A percentile compares a stretch with the other conserved stretches of the same genome.
phyloP scores from a whole-genome alignment of 2,113 vertebrate species.

The Peromyscus leucopus region DNA sequence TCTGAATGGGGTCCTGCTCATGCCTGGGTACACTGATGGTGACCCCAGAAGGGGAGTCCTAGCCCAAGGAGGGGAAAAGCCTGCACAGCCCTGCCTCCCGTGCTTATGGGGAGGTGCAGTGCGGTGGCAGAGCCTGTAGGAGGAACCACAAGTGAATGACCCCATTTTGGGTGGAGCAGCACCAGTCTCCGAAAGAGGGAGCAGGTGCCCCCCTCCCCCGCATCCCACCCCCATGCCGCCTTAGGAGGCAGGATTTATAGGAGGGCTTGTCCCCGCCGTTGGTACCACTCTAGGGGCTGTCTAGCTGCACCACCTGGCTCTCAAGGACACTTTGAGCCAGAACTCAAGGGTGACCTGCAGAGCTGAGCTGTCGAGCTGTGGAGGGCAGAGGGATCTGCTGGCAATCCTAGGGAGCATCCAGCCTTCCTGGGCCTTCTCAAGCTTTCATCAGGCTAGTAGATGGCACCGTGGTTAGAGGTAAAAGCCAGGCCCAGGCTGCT shows the following conservation, averaged over 20 bases:
- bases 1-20: neutral
- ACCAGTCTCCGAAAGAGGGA: neutral
- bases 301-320: neutral
- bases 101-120: no score
- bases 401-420: no score
- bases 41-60: neutral
- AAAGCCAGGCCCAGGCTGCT: neutral
- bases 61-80: neutral
- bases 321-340: neutral
- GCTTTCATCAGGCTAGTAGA: fast-evolving
- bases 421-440: neutral
- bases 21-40: neutral
- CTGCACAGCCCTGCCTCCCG: neutral
- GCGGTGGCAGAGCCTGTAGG: neutral
- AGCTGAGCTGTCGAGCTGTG: neutral
- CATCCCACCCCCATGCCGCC: neutral
- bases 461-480: neutral
- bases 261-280: fast-evolving
- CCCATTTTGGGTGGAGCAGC: neutral
- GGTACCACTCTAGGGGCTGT: neutral
- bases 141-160: neutral
- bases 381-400: neutral
- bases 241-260: neutral
- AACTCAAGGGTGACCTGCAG: fast-evolving
- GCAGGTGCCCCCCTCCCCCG: neutral